Evolutionary conservation across 2,113 vertebrate species (phyloP).

Genomic region (Cyrtonyx montezumae): DNA sequence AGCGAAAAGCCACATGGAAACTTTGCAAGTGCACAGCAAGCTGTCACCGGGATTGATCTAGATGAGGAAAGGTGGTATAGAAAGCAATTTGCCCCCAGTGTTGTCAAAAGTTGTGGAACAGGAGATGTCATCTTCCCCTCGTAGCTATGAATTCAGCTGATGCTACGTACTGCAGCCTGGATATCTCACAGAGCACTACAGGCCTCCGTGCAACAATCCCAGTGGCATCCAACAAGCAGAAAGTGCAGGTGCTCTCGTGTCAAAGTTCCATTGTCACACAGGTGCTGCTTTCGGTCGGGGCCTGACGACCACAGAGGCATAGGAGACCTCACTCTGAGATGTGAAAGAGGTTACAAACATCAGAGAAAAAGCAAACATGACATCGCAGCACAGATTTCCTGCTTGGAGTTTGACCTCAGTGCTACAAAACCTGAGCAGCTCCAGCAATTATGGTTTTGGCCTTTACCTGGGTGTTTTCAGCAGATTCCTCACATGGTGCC

Average conservation of each 20-base stretch:
- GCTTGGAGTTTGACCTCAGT: neutral
- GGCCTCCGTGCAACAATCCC: neutral
- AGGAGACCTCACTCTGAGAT: constrained; percentile 32
- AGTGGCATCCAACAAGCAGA: neutral
- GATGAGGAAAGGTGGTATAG: neutral
- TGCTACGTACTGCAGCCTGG: accelerated
- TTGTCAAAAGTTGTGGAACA: neutral
- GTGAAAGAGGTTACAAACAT: neutral
- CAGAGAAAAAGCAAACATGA: accelerated
- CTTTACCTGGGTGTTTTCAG: neutral
- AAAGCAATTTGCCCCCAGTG: neutral
- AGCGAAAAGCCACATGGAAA: neutral
- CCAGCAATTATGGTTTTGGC: neutral
- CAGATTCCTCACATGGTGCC: neutral
- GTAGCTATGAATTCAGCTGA: neutral
- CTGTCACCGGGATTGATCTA: neutral
- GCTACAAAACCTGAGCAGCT: neutral
- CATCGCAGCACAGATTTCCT: neutral
- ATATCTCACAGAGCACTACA: neutral
- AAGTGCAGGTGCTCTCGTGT: neutral
- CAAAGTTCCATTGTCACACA: neutral
- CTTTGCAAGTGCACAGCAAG: neutral
- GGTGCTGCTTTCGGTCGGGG: accelerated
- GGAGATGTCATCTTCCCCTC: neutral
- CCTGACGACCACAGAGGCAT: constrained; percentile 16